Percentiles rank a stretch among this genome's conserved stretches.
Conservation (phyloP, 2,113 vertebrate species). For the Tinamus guttatus region DNA sequence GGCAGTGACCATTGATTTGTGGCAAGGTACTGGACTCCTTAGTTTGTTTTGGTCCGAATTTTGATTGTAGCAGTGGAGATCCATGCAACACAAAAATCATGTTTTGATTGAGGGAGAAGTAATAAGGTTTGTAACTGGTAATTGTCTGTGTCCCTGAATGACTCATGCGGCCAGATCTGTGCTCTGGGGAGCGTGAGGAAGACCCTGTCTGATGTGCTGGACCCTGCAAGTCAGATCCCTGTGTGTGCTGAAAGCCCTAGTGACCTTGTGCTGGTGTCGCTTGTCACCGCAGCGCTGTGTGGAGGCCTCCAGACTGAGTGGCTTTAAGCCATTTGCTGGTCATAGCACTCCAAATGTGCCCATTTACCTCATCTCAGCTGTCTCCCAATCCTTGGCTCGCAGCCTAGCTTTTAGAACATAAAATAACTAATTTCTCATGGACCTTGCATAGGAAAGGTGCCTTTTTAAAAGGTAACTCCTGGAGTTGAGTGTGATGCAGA, state of each 20-base stretch:
- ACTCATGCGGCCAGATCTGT: background rate
- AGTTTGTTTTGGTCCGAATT: background rate
- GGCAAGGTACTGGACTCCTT: conserved; percentile 2
- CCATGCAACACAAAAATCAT: background rate
- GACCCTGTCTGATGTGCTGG: background rate
- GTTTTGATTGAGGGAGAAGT: background rate
- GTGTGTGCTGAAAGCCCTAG: background rate
- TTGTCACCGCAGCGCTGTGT: background rate
- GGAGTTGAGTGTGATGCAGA: background rate
- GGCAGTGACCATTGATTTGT: conserved; percentile 12
- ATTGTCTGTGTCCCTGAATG: background rate
- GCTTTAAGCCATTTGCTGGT: background rate
- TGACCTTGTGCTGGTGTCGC: background rate
- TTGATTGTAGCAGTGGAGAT: background rate
- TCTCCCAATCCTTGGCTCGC: background rate
- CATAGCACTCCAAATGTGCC: background rate
- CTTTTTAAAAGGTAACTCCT: background rate
- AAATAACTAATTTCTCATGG: background rate
- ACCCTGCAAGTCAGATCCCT: background rate
- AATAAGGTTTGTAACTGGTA: background rate
- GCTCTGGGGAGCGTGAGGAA: background rate
- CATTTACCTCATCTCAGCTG: background rate
- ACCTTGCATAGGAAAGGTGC: background rate
- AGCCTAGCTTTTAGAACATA: background rate
- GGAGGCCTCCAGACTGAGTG: background rate